Percentiles rank a stretch among this genome's conserved stretches.
phyloP scores from a whole-genome alignment of 2,888 invertebrate genomes.

The Pseudolycoriella hygida region DNA sequence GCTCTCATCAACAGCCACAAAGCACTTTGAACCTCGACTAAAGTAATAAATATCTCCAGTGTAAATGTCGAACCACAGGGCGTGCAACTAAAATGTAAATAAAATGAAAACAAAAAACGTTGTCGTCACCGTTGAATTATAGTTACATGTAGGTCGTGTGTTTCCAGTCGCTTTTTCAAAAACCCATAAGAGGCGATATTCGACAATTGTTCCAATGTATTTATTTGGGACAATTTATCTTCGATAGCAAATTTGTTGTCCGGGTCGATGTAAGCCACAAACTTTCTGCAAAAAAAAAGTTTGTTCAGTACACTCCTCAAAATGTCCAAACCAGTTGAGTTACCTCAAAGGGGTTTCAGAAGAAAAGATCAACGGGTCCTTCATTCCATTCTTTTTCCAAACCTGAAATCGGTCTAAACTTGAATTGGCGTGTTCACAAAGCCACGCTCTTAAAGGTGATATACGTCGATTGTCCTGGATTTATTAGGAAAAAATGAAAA shows the following conservation, averaged over 20 bases:
- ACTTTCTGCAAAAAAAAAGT: conserved; percentile 37
- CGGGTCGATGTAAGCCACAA: conserved; percentile 87
- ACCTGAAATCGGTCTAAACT: conserved; percentile 70
- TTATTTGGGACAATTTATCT: conserved; percentile 90
- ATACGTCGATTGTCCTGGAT: conserved; percentile 50
- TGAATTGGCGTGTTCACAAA: conserved; percentile 68
- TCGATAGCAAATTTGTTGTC: conserved; percentile 73
- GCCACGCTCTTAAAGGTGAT: conserved; percentile 81
- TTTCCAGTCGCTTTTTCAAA: conserved; percentile 61
- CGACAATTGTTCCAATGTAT: conserved; percentile 80
- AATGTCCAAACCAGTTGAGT: no score
- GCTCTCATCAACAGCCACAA: conserved; percentile 71
- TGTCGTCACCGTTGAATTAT: no score
- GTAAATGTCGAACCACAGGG: conserved; percentile 95
- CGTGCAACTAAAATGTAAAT: conserved; percentile 38
- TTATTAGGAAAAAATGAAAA: no score
- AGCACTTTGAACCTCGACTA: conserved; percentile 68
- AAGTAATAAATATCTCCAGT: conserved; percentile 93
- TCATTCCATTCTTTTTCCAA: conserved; percentile 36
- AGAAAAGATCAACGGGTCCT: conserved; percentile 65
- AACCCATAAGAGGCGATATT: conserved; percentile 88
- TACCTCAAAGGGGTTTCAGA: conserved; percentile 60
- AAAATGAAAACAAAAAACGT: no score
- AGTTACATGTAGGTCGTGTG: conserved; percentile 67
- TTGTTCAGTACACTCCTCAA: no score